Evolutionary conservation across 2,888 invertebrate genomes (phyloP).

Genomic region (Cephus spinipes): DNA sequence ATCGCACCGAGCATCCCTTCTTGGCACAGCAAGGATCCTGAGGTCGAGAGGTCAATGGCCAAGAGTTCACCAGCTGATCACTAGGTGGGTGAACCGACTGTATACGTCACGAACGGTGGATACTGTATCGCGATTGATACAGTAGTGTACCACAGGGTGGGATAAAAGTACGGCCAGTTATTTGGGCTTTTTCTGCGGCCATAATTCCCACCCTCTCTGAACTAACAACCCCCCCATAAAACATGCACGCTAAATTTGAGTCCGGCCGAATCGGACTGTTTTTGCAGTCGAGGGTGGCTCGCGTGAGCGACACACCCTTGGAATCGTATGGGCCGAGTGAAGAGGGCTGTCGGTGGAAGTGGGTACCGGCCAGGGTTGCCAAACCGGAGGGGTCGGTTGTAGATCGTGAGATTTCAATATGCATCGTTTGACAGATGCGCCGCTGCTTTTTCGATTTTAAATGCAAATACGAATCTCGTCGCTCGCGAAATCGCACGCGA

Average conservation of each 20-base stretch:
- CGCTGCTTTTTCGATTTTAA: conserved; percentile 42
- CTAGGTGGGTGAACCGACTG: conserved; percentile 68
- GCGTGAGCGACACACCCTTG: too few species aligned
- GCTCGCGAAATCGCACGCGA: background rate
- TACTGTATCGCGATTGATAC: background rate
- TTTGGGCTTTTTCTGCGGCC: conserved; percentile 25
- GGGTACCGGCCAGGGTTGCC: conserved; percentile 2
- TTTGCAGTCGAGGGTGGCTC: conserved; percentile 31
- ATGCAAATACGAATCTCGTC: conserved; percentile 50
- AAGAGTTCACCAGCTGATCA: conserved; percentile 75
- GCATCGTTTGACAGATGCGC: conserved; percentile 49
- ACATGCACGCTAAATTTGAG: conserved; percentile 37
- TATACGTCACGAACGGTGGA: background rate
- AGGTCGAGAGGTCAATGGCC: conserved; percentile 75
- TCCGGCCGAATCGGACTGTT: conserved; percentile 40
- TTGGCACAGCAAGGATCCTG: conserved; percentile 74
- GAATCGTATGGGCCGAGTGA: too few species aligned
- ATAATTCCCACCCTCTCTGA: conserved; percentile 26
- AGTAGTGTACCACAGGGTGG: too few species aligned
- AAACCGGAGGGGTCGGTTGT: conserved; percentile 10
- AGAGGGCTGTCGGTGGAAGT: background rate
- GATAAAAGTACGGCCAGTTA: conserved; percentile 21
- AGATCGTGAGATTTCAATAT: conserved; percentile 43
- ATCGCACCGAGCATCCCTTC: conserved; percentile 70
- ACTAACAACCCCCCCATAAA: conserved; percentile 18